phyloP scores from a whole-genome alignment of 2,888 invertebrate genomes.

The Malthinus flaveolus region DNA sequence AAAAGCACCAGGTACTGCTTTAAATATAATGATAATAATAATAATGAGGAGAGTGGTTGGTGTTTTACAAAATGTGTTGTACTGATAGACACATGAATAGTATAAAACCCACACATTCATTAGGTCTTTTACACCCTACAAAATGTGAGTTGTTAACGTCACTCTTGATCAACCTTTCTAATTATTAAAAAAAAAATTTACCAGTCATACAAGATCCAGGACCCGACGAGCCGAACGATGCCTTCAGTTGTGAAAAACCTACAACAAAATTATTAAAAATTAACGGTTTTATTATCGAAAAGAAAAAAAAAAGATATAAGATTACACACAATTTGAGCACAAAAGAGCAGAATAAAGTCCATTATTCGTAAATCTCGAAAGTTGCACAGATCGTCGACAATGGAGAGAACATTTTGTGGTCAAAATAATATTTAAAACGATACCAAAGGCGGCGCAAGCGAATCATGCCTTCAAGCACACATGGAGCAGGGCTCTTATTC shows the following conservation, averaged over 20 bases:
- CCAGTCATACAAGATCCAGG: constrained; percentile 66
- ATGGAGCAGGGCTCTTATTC: constrained; percentile 31
- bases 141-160: constrained; percentile 17
- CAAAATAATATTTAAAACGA: constrained; percentile 55
- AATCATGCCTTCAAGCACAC: constrained; percentile 35
- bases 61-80: constrained; percentile 35
- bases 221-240: constrained; percentile 66
- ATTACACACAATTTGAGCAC: constrained; percentile 49
- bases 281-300: background rate
- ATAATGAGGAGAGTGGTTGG: constrained; percentile 13
- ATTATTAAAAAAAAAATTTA: constrained; percentile 44
- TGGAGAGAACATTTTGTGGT: constrained; percentile 47
- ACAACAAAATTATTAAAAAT: constrained; percentile 35
- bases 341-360: constrained; percentile 49
- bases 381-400: constrained; percentile 40
- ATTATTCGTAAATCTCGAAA: constrained; percentile 50
- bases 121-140: constrained; percentile 30
- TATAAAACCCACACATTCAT: constrained; percentile 28
- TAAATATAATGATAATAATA: constrained; percentile 19
- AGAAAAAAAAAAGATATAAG: constrained; percentile 40
- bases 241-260: constrained; percentile 70
- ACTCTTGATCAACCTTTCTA: background rate
- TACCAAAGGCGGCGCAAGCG: constrained; percentile 33
- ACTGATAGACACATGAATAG: constrained; percentile 39
- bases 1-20: constrained; percentile 11